phyloP scores from a whole-genome alignment of 2,888 invertebrate species.

The Geotrupes spiniger region DNA sequence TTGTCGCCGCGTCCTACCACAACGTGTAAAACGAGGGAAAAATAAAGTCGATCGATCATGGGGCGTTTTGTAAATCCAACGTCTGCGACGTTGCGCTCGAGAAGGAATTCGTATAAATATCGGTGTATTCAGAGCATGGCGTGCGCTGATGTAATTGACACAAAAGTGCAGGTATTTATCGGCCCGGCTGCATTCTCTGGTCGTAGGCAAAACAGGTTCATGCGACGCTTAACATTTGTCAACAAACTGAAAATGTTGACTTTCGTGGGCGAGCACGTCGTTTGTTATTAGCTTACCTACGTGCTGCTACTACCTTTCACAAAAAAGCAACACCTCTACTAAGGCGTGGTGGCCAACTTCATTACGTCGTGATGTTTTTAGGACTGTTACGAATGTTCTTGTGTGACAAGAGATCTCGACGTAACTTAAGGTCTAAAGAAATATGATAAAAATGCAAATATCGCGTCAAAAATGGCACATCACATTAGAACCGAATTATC shows the following conservation, averaged over 20 bases:
- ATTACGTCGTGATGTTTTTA: conserved; percentile 2
- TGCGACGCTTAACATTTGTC: neutral
- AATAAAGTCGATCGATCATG: no score
- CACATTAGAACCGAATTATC: no score
- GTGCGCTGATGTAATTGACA: conserved; percentile 12
- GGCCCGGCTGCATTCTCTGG: no score
- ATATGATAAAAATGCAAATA: no score
- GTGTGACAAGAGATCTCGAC: no score
- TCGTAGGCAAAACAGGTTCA: conserved; percentile 7
- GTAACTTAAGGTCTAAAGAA: no score
- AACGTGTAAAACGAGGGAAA: no score
- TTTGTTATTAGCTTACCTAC: neutral
- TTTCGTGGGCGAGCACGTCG: neutral
- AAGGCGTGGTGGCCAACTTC: conserved; percentile 6
- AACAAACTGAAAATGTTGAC: conserved; percentile 1
- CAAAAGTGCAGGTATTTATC: conserved; percentile 6
- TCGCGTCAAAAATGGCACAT: no score
- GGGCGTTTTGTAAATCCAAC: no score
- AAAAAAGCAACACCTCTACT: conserved; percentile 2
- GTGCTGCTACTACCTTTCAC: neutral
- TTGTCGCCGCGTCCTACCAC: no score
- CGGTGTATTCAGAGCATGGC: conserved; percentile 17
- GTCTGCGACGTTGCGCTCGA: neutral
- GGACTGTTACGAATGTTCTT: neutral
- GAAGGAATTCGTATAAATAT: conserved; percentile 17